Evolutionary conservation across 2,113 vertebrate genomes (phyloP), one percentile per base, ranked within the genome.

Genomic region (Hippocampus barbouri): DNA sequence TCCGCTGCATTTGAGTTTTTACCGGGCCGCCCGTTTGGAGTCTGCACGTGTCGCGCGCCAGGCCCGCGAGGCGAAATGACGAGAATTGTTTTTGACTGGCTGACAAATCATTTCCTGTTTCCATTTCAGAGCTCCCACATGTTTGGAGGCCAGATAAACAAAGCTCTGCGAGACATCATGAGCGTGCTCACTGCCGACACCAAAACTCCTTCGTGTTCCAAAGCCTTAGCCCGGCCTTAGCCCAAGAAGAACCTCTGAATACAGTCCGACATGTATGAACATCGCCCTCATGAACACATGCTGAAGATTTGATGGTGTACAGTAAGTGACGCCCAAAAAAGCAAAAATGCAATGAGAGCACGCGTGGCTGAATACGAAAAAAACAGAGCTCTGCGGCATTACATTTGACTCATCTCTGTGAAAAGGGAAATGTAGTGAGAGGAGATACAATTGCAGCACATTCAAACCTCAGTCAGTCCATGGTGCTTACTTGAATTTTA

Each of bases 101-200:
- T 15, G 27, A 49, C 34, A 38, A 38, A 0, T 38, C 4, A 43
- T 69, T 43, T 43, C 41, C 23, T 45, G 11, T 23, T 30, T 38
- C 54, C 8, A 2, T 23, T 47, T 8, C 23, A 92, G 94, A 93
- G 95, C 74, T 93, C 95, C 2, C 94, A 91, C 79, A 88, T 89
- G 53, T 95, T 96, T 66, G 95, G 94, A 41, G 78, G 72, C 65
- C 89, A 93, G 81, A 93, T 96, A 5, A 80, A 75, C 15, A 84
- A 88, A 1, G 91, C 94, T 0, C 82, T 95, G n/a, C 27, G 85
- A 30, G 94, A 96, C 1, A 82, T 95, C 62, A 89, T 93, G 80
- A 53, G 73, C 1, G 77, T 97, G 34, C 91, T 96, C 54, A 79
- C 66, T 12, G 25, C 80, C 2, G 87, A 88, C 20, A 15, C 74